These are phyloP conservation scores for Ceratotherium simum DNA, from an alignment of 2,113 vertebrate genomes.

Conservation along the genomic window DNA sequence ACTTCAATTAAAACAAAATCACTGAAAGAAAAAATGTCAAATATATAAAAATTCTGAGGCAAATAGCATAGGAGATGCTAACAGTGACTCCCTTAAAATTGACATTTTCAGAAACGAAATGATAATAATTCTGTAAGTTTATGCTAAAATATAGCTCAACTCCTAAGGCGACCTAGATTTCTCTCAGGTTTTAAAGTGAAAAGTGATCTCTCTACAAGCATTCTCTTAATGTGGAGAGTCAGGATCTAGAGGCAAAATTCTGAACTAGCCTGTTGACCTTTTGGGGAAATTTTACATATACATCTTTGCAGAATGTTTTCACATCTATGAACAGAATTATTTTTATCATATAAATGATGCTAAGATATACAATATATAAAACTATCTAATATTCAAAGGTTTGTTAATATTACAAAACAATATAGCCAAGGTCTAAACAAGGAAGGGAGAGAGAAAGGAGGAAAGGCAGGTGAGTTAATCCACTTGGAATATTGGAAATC, in stretches of 20 bases:
- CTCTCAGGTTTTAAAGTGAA: constrained; percentile 25
- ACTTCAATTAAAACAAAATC: neutral
- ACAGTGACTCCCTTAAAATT: constrained; percentile 5
- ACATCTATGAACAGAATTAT: neutral
- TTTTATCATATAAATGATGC: neutral
- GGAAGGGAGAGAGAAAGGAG: neutral
- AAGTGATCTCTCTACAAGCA: neutral
- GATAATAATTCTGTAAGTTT: neutral
- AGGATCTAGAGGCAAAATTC: neutral
- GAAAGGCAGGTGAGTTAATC: neutral
- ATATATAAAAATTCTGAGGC: neutral
- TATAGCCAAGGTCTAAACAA: neutral
- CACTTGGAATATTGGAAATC: neutral
- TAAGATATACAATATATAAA: neutral
- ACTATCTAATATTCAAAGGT: neutral
- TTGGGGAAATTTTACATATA: neutral
- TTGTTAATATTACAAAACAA: neutral
- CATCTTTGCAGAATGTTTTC: neutral
- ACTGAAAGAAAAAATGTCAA: neutral
- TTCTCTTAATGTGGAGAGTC: neutral
- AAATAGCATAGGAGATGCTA: neutral
- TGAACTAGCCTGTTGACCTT: neutral
- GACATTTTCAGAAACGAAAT: constrained; percentile 55
- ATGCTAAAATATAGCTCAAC: constrained; percentile 17
- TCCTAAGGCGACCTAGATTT: neutral